Evolutionary conservation across 1,140 invertebrate species (phyloP), one percentile per base, ranked within the genome.

Genomic region (Drosophila parvula): DNA sequence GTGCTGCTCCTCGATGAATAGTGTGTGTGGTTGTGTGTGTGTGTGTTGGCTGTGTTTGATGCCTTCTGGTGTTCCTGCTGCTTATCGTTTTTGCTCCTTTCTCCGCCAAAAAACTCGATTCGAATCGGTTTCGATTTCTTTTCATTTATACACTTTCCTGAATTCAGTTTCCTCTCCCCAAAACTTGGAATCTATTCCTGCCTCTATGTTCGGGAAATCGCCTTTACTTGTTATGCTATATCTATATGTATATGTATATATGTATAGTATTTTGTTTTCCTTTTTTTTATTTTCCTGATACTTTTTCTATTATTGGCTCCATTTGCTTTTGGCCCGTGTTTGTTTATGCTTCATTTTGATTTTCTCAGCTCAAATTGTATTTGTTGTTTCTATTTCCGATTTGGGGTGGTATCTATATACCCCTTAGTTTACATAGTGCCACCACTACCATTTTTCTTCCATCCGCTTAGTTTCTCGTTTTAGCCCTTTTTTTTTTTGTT

Each of bases 301-400:
- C 50, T 55, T 65, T 56, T 65, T 86, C 76, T 86, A 88, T 86
- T 86, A 86, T 86, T 86, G 82, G 82, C 82, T 86, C 79, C 79
- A 86, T 88, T 86, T 88, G 74, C 76, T 86, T 88, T 82, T 64
- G 51, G 59, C 59, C 50, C 60, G 73, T 61, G 81, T 88, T 86
- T 86, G 82, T 88, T 88, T 86, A 83, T 86, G 82, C 83, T 82
- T 79, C 82, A 86, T 86, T 86, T 88, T 86, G 82, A 86, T 86
- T 86, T 86, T 86, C 79, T 67, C 82, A 69, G 82, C 82, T 86
- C 70, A 82, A 86, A 82, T 86, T 77, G 79, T 86, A 86, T 86
- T 86, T 86, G 82, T 88, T 86, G 79, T 86, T 86, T 88, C 79
- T 77, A 88, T 86, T 83, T 86, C 81, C 83, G 79, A 55, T 55